These are phyloP conservation scores for Heliconius charithonia DNA, from an alignment of 2,888 invertebrate genomes.

Conservation along the genomic window DNA sequence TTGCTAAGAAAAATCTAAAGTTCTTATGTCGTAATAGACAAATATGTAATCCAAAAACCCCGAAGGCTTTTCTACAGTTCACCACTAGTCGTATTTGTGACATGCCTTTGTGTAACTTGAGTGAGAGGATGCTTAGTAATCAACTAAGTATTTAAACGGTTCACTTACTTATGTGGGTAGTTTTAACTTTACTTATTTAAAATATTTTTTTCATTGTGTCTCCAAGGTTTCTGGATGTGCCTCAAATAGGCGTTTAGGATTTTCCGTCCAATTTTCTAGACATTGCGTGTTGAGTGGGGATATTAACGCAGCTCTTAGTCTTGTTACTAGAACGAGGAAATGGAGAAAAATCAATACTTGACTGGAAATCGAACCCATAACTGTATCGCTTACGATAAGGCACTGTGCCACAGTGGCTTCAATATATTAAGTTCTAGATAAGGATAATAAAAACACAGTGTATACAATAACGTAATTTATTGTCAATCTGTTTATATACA, in stretches of 20 bases:
- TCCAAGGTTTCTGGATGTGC: too few species aligned
- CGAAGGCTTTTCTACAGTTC: background rate
- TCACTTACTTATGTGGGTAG: background rate
- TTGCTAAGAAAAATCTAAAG: background rate
- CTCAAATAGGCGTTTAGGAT: background rate
- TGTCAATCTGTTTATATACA: constrained; percentile 82
- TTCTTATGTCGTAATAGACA: background rate
- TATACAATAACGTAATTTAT: constrained; percentile 76
- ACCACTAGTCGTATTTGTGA: background rate
- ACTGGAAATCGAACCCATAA: background rate
- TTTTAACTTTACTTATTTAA: background rate
- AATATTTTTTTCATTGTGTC: background rate
- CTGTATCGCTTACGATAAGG: too few species aligned
- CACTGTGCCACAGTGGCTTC: too few species aligned
- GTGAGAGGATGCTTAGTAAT: constrained; percentile 5
- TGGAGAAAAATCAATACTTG: background rate
- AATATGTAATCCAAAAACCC: background rate
- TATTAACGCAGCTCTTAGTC: too few species aligned
- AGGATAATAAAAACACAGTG: constrained; percentile 46
- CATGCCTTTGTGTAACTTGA: constrained; percentile 1
- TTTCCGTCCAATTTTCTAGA: background rate
- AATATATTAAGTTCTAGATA: background rate
- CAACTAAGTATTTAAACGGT: background rate
- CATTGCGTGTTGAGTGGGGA: too few species aligned
- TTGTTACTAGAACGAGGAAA: too few species aligned